Evolutionary conservation across 1,140 invertebrate genomes (phyloP), one percentile per base, ranked within the genome.

Genomic region (Zaprionus taronus): DNA sequence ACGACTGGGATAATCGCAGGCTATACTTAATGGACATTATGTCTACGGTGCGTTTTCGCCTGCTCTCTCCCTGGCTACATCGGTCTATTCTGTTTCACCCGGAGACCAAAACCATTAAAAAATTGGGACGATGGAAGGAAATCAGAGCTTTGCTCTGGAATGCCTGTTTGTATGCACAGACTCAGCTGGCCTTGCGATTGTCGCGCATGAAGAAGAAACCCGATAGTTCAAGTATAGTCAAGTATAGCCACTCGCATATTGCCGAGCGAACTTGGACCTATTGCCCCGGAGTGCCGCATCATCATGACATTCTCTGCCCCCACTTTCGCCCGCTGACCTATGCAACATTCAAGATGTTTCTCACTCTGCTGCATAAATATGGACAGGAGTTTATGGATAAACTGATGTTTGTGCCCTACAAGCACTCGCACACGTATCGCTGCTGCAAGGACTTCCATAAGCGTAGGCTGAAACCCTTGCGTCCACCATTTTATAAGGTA

Each of bases 211-310:
- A n/a, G 31, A 12, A 34, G 6, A 11, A 15, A 1, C 2, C 2
- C n/a, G 55, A 22, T 1, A 38, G 3, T 2, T 5, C 9, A 4
- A 22, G 26, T 1, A 1, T 24, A 5, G 1, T 24, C 1, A 14
- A 20, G 5, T 56, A 12, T 5, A 24, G 11, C 0, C 6, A 3
- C 7, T 9, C n/a, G 6, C 2, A n/a, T 4, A 11, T 24, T 0
- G 14, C 6, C 6, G 14, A 51, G 5, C 81, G 81, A 2, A 24
- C 9, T n/a, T 82, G 77, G 77, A 34, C 24, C 4, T 73, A 20
- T 14, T 83, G 81, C 31, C 22, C 4, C 5, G 58, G 47, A 0
- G 53, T 83, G 4, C 44, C 69, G 2, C 81, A 83, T 60, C 80
- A 83, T 31, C 80, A 83, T n/a, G 47, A 71, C 9, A 1, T 24